Conservation (phyloP, 2,888 invertebrate genomes). For the Gandaritis pyraliata region DNA sequence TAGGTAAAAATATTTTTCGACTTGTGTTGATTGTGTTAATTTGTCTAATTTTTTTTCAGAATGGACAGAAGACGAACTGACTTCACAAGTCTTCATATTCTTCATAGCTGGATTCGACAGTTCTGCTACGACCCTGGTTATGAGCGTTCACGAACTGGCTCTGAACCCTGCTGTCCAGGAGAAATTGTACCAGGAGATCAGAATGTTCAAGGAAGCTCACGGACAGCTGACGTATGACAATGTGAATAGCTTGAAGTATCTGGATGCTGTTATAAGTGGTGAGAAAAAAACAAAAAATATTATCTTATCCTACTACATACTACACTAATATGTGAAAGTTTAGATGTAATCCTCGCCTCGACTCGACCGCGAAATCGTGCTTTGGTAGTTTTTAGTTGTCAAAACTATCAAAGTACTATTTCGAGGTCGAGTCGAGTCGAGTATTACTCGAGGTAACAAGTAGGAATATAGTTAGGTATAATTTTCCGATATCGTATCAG, state of each 20-base stretch:
- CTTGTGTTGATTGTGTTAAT: no score
- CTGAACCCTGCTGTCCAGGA: slow-evolving; percentile 68
- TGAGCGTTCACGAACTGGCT: slow-evolving; percentile 59
- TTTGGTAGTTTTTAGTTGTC: no score
- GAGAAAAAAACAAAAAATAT: not conserved
- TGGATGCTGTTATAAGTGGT: slow-evolving; percentile 66
- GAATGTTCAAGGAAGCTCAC: slow-evolving; percentile 46
- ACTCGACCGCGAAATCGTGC: no score
- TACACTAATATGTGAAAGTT: no score
- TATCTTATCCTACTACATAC: no score
- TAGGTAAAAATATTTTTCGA: not conserved
- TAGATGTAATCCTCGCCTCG: no score
- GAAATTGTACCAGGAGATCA: slow-evolving; percentile 66
- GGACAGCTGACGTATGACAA: slow-evolving; percentile 53
- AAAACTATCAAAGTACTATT: no score
- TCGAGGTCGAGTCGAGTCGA: no score
- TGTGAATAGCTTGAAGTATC: slow-evolving; percentile 58
- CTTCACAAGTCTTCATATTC: slow-evolving; percentile 71
- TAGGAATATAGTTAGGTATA: no score
- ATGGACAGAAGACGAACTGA: slow-evolving; percentile 65
- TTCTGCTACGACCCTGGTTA: slow-evolving; percentile 58
- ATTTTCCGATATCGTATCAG: no score
- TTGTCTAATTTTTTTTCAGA: slow-evolving; percentile 48
- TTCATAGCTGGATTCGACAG: slow-evolving; percentile 73
- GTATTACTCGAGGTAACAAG: no score